These are phyloP conservation scores for Cassiopea xamachana DNA, from an alignment of 30 jellyfish, hydroid and myxozoan species.

Conservation along the genomic window DNA sequence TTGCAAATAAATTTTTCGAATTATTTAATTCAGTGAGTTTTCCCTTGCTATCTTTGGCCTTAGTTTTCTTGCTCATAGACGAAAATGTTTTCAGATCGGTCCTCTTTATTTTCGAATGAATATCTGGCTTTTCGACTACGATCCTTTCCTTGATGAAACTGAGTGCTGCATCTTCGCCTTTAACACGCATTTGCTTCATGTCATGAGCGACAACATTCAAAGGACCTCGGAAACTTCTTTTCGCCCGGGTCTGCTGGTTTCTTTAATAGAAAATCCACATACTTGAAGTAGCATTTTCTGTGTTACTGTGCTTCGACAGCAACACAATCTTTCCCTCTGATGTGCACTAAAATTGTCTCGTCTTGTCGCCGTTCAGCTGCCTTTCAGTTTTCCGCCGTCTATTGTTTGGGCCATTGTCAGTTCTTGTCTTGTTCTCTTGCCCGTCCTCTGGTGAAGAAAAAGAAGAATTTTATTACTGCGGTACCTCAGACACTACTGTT, in stretches of 20 bases:
- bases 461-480: no score
- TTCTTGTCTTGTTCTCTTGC: no score
- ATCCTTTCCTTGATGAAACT: conserved; percentile 16
- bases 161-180: conserved; percentile 47
- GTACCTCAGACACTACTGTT: no score
- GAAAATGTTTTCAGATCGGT: conserved; percentile 32
- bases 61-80: background rate
- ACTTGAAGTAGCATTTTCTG: conserved; percentile 18
- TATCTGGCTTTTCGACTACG: conserved; percentile 28
- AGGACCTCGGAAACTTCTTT: background rate
- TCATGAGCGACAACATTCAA: conserved; percentile 19
- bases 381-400: no score
- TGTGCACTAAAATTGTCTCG: background rate
- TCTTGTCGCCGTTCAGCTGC: no score
- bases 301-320: conserved; percentile 22
- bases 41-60: conserved; percentile 31
- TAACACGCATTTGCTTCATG: conserved; percentile 18
- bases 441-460: no score
- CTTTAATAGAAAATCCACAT: conserved; percentile 2
- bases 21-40: conserved; percentile 18
- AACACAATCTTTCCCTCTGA: conserved; percentile 18
- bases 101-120: conserved; percentile 21
- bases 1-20: conserved; percentile 18
- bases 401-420: no score
- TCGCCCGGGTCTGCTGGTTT: background rate